Conservation (phyloP, 2,797 vertebrate genomes). For the Apodemus agrarius region DNA sequence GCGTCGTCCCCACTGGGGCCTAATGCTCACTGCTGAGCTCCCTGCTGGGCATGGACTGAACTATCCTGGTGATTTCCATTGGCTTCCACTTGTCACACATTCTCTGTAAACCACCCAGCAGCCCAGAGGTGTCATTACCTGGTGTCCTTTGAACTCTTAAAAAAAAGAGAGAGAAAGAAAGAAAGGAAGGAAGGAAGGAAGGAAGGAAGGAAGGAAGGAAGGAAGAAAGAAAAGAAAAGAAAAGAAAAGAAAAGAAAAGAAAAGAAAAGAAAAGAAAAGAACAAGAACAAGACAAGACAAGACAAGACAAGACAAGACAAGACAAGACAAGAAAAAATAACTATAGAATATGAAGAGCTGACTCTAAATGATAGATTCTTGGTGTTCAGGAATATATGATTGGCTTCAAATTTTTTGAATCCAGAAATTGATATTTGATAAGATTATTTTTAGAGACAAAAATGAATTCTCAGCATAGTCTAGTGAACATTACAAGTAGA, state of each 20-base stretch:
- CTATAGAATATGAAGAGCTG: background rate
- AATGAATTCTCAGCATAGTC: background rate
- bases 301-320: background rate
- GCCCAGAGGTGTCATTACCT: background rate
- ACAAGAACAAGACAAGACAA: too few species aligned
- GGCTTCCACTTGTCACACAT: background rate
- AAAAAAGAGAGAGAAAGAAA: background rate
- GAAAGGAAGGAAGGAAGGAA: too few species aligned
- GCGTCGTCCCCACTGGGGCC: background rate
- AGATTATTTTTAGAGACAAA: background rate
- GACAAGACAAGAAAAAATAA: background rate
- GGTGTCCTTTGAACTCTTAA: background rate
- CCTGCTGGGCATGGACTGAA: background rate
- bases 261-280: too few species aligned
- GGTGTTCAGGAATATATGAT: background rate
- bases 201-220: too few species aligned
- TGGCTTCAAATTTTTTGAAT: background rate
- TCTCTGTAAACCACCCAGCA: background rate
- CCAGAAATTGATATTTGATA: background rate
- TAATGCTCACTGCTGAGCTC: background rate
- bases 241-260: too few species aligned
- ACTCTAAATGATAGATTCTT: slow-evolving; percentile 20
- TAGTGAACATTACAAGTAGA: background rate
- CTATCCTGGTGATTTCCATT: background rate
- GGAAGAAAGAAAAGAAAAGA: too few species aligned